These are phyloP conservation scores for Drosophila cognata DNA, from an alignment of 2,888 invertebrate genomes.

Conservation along the genomic window DNA sequence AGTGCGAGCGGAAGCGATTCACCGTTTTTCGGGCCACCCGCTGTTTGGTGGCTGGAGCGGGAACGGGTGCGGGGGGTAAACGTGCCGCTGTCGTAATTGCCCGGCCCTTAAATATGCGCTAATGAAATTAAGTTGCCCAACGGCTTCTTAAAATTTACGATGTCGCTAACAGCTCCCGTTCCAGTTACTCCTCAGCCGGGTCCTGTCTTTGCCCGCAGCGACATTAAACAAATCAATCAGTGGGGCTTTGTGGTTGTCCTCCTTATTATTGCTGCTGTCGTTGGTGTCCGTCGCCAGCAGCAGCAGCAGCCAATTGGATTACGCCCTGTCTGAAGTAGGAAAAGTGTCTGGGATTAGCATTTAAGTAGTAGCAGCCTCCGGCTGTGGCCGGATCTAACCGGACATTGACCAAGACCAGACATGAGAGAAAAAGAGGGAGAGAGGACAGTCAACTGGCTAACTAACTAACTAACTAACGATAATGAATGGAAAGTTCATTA, in stretches of 20 bases:
- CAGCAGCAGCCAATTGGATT: slow-evolving; percentile 47
- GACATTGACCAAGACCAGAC: slow-evolving; percentile 45
- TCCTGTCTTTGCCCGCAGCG: slow-evolving; percentile 48
- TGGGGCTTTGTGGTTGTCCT: slow-evolving; percentile 63
- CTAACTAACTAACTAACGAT: slow-evolving; percentile 71
- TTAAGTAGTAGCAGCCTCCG: slow-evolving; percentile 58
- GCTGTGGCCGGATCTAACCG: slow-evolving; percentile 50
- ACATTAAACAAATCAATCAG: slow-evolving; percentile 81
- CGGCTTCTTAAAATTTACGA: slow-evolving; percentile 54
- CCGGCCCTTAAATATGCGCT: slow-evolving; percentile 65
- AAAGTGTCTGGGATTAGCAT: slow-evolving; percentile 73
- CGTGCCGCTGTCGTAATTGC: slow-evolving; percentile 45
- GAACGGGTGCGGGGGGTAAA: slow-evolving; percentile 6
- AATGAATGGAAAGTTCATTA: slow-evolving; percentile 81
- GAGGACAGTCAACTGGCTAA: slow-evolving; percentile 24
- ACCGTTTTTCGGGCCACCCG: slow-evolving; percentile 53
- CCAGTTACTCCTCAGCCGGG: slow-evolving; percentile 4
- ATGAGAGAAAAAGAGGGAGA: not conserved
- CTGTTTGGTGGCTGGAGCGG: slow-evolving; percentile 45
- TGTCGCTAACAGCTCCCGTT: slow-evolving; percentile 44
- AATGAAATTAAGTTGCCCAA: slow-evolving; percentile 75
- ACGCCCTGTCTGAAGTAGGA: slow-evolving; percentile 56
- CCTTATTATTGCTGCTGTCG: not conserved
- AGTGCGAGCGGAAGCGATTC: slow-evolving; percentile 62
- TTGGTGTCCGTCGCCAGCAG: slow-evolving; percentile 12